Percentiles rank a stretch among this genome's conserved stretches.
phyloP scores from a whole-genome alignment of 2,888 invertebrate species.

The Tinea semifulvella region DNA sequence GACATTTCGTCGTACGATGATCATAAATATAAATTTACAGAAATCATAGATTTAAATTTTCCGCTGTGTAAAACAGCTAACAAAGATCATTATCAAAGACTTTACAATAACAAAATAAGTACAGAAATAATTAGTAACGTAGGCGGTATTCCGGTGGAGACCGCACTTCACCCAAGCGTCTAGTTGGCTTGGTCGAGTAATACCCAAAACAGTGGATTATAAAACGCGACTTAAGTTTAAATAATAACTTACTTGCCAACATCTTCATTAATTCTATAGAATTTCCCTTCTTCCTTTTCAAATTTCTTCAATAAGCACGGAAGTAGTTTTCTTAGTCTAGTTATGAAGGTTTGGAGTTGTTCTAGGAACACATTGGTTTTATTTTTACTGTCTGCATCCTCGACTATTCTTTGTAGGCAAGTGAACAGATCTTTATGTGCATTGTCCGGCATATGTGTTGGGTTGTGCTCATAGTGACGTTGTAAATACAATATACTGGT shows the following conservation, averaged over 20 bases:
- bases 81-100: no score
- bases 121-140: no score
- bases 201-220: no score
- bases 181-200: no score
- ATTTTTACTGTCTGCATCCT: slow-evolving; percentile 35
- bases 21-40: no score
- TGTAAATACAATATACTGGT: slow-evolving; percentile 47
- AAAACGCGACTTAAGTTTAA: no score
- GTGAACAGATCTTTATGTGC: slow-evolving; percentile 50
- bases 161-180: no score
- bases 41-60: no score
- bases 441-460: slow-evolving; percentile 45
- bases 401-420: slow-evolving; percentile 46
- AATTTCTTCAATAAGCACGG: slow-evolving; percentile 43
- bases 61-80: no score
- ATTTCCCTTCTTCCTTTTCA: slow-evolving; percentile 30
- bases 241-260: slow-evolving; percentile 37
- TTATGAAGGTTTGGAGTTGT: slow-evolving; percentile 45
- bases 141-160: no score
- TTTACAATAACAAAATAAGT: no score
- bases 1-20: no score
- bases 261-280: slow-evolving; percentile 46
- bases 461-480: slow-evolving; percentile 49
- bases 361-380: slow-evolving; percentile 45
- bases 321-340: slow-evolving; percentile 39